Base-by-base conservation (phyloP, 2,888 invertebrate genomes). In the Caenorhabditis sp. region DNA sequence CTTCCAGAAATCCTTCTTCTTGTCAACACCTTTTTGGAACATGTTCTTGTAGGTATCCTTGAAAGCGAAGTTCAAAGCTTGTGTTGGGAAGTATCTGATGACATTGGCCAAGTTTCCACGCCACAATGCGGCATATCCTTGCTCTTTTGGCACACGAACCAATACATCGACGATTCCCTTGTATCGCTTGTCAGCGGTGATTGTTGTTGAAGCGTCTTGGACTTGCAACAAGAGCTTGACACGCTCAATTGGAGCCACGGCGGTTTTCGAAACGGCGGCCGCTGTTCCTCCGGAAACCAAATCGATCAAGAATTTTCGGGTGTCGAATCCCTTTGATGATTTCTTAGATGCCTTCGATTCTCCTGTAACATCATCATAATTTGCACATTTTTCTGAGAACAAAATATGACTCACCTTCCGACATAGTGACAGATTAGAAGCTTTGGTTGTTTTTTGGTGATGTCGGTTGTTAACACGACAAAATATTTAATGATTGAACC, bases 31-130 rank as follows among this genome's bases (percentile, higher is more conserved):
- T 50, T 76, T 63, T 14, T 77, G 66, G 79, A 85, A 83, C 59
- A 84, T 65, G 67, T 81, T 77, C 81, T 86, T 85, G 83, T 82
- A 85, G 50, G 88, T 88, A 80, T 89, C 89, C 84, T 95, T 95
- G 90, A 95, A 95, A 81, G 95, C 94, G 89, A 95, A 95, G 90
- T 95, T 95, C 62, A 95, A 91, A 53, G 95, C 95, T 89, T 95
- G 95, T 26, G 95, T 95, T 60, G 95, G 95, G 90, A 95, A 95
- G 89, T 95, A 95, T 87, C 87, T 81, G 76, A 88, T 86, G 77
- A 85, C 85, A 73, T 86, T 88, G 63, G 86, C 87, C 70, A 86
- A 66, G 76, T 87, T 87, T 69, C 87, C 87, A 76, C 90, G 84
- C 90, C 90, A 90, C 79, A 90, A 89, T 27, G 90, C 88, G 17